These are phyloP conservation scores for Elymnias hypermnestra DNA, from an alignment of 1,140 invertebrate species.

Conservation along the genomic window DNA sequence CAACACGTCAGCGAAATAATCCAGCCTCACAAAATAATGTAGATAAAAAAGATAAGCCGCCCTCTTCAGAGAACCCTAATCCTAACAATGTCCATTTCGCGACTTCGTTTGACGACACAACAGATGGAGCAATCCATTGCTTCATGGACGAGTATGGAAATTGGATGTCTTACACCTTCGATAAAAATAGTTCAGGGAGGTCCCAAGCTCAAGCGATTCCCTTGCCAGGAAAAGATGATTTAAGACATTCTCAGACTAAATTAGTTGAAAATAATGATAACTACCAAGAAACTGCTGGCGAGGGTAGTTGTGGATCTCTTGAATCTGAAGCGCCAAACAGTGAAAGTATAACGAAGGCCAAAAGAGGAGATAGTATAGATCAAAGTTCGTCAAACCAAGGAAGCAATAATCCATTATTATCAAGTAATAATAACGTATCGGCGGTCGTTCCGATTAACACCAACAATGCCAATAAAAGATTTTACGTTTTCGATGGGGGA, in stretches of 20 bases:
- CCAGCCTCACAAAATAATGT: constrained; percentile 38
- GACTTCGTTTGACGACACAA: constrained; percentile 90
- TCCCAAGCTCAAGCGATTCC: constrained; percentile 50
- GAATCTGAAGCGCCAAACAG: constrained; percentile 64
- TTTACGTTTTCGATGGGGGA: constrained; percentile 62
- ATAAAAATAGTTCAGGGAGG: constrained; percentile 78
- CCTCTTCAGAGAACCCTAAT: constrained; percentile 52
- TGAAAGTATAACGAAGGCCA: constrained; percentile 60
- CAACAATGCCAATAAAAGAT: constrained; percentile 59
- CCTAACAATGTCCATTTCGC: constrained; percentile 81
- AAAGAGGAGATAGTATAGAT: constrained; percentile 63
- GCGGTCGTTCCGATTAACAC: constrained; percentile 64
- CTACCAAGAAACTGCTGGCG: constrained; percentile 57
- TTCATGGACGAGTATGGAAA: constrained; percentile 85
- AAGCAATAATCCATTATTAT: constrained; percentile 67
- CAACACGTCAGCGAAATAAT: constrained; percentile 65
- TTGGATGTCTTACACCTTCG: constrained; percentile 91
- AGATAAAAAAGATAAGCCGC: constrained; percentile 52
- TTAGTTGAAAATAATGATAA: constrained; percentile 58
- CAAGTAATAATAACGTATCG: constrained; percentile 70
- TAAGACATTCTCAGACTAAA: constrained; percentile 57
- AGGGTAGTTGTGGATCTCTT: constrained; percentile 66
- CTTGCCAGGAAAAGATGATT: constrained; percentile 60
- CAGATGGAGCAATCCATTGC: constrained; percentile 91
- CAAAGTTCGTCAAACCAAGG: constrained; percentile 72